Evolutionary conservation across 2,113 vertebrate species (phyloP), one percentile per base, ranked within the genome.

Genomic region (Rana temporaria): DNA sequence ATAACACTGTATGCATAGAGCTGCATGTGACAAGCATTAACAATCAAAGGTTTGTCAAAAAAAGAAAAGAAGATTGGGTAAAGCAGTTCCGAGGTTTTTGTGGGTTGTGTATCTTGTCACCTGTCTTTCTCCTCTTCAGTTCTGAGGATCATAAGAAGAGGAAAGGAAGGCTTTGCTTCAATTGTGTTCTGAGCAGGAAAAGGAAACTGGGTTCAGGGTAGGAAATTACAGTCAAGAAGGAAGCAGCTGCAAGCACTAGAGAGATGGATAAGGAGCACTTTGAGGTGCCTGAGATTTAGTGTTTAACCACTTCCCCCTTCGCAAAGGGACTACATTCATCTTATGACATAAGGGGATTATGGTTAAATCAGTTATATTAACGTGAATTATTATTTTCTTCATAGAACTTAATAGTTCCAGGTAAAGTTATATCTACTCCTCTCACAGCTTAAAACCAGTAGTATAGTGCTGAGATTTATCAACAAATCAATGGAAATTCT

Each of bases 261-360:
- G 65, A 6, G 57, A 59, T 69, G 52, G 52, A 79, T 79, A 56
- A 79, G 65, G 52, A 57, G 55, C 17, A 64, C 59, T 57, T 79
- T 69, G 17, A 20, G 42, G 34, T 59, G 55, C 4, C 52, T 38
- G n/a, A 69, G 52, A 69, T 38, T 67, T 73, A 63, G 14, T 56
- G 48, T 52, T 73, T 69, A 68, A 60, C 55, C 20, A n/a, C 71
- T 74, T 59, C 24, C 71, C 42, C 20, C 20, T 74, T 8, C 11
- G 38, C 18, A 32, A 34, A 59, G 19, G 69, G 42, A 48, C 9
- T 48, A 48, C 42, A 48, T 48, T 12, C 8, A 11, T 1, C 42
- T 48, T 48, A 48, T 11, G 9, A 48, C 2, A 12, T 48, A 48
- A n/a, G n/a, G n/a, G n/a, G n/a, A n/a, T n/a, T n/a, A n/a, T n/a